Base-by-base conservation (phyloP, 2,797 vertebrate species). In the Mycteria americana region DNA sequence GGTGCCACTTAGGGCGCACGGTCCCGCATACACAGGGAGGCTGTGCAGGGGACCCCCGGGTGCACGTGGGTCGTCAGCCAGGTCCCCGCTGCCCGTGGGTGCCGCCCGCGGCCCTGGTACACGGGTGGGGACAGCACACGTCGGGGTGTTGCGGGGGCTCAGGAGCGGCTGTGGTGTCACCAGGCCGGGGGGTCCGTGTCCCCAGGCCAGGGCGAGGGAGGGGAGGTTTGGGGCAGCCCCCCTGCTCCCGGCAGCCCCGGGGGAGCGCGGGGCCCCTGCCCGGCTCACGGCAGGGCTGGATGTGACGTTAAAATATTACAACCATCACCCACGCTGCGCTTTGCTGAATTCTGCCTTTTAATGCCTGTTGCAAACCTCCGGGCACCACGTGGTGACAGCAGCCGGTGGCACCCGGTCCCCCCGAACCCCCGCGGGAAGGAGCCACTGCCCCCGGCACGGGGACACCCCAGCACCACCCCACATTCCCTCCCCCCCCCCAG, bases 241-340 rank as follows among this genome's bases (percentile, higher is more conserved):
- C 5, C 41, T 43, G 30, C 41, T 35, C 7, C 8, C 0, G 0
- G 23, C 19, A 14, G 10, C 28, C 8, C 13, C 1, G 2, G 39
- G 9, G 53, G 30, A 17, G 13, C 3, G 2, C 6, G 2, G 41
- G 24, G 53, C 13, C 30, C 50, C 53, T 37, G 45, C 48, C 33
- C 4, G 7, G 8, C n/a, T 45, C 30, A 6, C 1, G 23, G 85
- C 8, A 3, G 46, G 7, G 18, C 46, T 53, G 2, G 39, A 48
- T 18, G 14, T 0, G 30, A 25, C 4, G 2, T 17, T 14, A 39
- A 53, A 91, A 69, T 8, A 80, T 6, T 1, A 35, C 57, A 56
- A 41, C 4, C 50, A 18, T 9, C 46, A 65, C 18, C 25, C 6
- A 2, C 1, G 27, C 41, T 12, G n/a, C 1, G 2, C 50, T 85